Evolutionary conservation across 2,888 invertebrate genomes (phyloP), one percentile per base, ranked within the genome.

Genomic region (Tanypteryx hageni): DNA sequence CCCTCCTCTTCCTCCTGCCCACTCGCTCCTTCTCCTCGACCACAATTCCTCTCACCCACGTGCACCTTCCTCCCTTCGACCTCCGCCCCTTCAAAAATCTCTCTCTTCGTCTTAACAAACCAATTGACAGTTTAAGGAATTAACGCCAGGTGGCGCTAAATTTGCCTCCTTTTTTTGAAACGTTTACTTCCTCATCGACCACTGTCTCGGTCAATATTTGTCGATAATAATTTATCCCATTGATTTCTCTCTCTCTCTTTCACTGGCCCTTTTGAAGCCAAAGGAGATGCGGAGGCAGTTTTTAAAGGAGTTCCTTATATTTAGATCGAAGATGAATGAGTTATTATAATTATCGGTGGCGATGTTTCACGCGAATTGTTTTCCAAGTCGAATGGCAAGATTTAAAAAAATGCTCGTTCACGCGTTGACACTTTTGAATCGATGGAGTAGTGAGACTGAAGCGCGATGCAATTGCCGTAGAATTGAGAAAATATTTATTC

Each of bases 181-280:
- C 68, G 44, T 5, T 11, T 68, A 68, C 18, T n/a, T 68, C 68
- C 68, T 68, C 22, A 5, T n/a, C 76, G 22, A 27, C 27, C 27
- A 27, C 76, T 76, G 22, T 76, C 27, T 27, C 27, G 76, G 76
- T 76, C 76, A 76, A 76, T 76, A 76, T 76, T 76, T 76, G 27
- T 22, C 76, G 76, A 76, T 76, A 27, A 76, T 76, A 76, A 27
- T 76, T 76, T 22, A 76, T 76, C 76, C 18, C 76, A 76, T 76
- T 22, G 76, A 27, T 76, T 76, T 22, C 76, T 18, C 9, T 18
- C n/a, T n/a, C 22, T 68, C 22, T 22, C 7, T 68, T 18, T n/a
- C 44, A 3, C 5, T 44, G 44, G 5, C 44, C 44, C 1, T 44
- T 44, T 44, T 3, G 44, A 44, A 1, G 44, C 44, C 44, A 5